These are phyloP conservation scores for Drosophila sp. DNA, from an alignment of 1,140 invertebrate species.

Conservation along the genomic window DNA sequence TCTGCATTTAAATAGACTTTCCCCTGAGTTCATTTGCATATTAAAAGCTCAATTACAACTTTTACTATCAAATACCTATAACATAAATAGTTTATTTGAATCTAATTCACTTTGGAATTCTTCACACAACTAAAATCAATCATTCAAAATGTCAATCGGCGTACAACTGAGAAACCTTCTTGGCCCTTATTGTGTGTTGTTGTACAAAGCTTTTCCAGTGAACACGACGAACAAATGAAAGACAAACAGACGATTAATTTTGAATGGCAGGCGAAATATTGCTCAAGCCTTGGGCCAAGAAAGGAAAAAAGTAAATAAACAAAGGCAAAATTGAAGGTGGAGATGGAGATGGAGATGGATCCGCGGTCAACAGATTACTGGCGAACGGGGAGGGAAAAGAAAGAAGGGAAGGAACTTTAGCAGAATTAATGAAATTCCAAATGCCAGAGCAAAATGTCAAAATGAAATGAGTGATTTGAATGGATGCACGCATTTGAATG, in stretches of 20 bases:
- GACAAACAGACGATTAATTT: conserved; percentile 52
- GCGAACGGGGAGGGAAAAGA: not conserved
- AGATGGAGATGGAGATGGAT: not conserved
- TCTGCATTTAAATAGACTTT: no score
- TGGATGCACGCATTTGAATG: conserved; percentile 39
- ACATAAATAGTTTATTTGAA: conserved; percentile 1
- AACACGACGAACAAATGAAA: conserved; percentile 32
- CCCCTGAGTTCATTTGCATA: conserved; percentile 5
- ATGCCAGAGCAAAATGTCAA: conserved; percentile 50
- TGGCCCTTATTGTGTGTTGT: conserved; percentile 1
- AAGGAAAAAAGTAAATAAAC: conserved; percentile 38
- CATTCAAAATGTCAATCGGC: conserved; percentile 26
- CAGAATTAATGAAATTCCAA: conserved; percentile 57
- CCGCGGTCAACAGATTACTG: conserved; percentile 35
- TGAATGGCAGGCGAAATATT: conserved; percentile 44
- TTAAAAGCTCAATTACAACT: conserved; percentile 3
- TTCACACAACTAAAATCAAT: conserved; percentile 13
- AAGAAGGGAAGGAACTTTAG: conserved; percentile 1
- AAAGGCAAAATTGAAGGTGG: conserved; percentile 7
- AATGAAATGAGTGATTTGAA: conserved; percentile 56
- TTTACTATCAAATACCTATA: not conserved
- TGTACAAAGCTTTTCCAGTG: not conserved
- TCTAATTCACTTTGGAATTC: not conserved
- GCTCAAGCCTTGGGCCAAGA: conserved; percentile 28
- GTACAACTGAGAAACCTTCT: conserved; percentile 5